Percentiles rank a stretch among this genome's conserved stretches.
Evolutionary conservation across 2,113 vertebrate genomes (phyloP).

Genomic region (Tragelaphus scriptus): DNA sequence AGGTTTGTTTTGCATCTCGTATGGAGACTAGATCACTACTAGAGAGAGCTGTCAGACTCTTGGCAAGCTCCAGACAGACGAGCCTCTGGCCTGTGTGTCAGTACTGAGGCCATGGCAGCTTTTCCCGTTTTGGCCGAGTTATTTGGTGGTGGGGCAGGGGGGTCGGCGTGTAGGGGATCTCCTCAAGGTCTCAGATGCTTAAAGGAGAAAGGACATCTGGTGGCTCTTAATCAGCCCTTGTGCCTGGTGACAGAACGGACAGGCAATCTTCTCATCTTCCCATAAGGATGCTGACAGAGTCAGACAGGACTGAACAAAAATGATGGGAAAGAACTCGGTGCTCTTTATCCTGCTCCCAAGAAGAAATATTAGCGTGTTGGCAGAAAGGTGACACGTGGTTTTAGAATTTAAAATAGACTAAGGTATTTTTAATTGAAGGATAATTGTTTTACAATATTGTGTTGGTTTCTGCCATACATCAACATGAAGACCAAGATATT

Average conservation of each 20-base stretch:
- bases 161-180: not conserved
- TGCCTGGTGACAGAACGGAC: not conserved
- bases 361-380: not conserved
- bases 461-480: not conserved
- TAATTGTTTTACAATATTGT: not conserved
- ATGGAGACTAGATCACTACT: too few relatives aligned
- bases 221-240: not conserved
- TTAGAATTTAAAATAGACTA: not conserved
- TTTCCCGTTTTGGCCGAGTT: not conserved
- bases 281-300: fast-evolving
- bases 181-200: not conserved
- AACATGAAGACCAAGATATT: not conserved
- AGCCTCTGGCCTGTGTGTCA: not conserved
- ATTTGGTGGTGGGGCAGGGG: not conserved
- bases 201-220: not conserved
- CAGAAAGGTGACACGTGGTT: not conserved
- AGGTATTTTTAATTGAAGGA: not conserved
- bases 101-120: not conserved
- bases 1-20: not conserved
- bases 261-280: not conserved
- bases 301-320: not conserved
- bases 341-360: not conserved
- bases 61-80: not conserved
- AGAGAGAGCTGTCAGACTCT: not conserved
- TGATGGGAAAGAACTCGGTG: not conserved